A percentile compares a stretch with the other conserved stretches of the same genome.
These are phyloP conservation scores for Cheilosia urbana DNA, from an alignment of 2,888 invertebrate species.

Conservation along the genomic window DNA sequence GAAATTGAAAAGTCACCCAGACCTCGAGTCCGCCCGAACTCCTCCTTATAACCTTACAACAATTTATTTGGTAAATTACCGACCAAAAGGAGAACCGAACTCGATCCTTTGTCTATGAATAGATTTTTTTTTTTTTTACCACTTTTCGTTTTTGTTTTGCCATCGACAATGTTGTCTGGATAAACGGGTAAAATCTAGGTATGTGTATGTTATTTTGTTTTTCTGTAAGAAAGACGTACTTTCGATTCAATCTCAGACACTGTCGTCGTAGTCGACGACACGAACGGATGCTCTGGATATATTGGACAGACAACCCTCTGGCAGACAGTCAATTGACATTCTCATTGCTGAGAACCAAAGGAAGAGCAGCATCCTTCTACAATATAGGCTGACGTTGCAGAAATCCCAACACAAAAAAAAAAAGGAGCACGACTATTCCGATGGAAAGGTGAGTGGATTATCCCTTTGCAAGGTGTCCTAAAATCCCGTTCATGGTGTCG, in stretches of 20 bases:
- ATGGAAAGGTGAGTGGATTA: conserved; percentile 26
- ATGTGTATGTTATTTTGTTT: conserved; percentile 8
- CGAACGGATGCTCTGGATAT: conserved; percentile 54
- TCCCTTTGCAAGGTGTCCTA: conserved; percentile 44
- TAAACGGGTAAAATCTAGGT: conserved; percentile 23
- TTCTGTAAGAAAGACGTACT: conserved; percentile 34
- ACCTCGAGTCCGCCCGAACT: conserved; percentile 4
- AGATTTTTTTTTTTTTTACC: conserved; percentile 4
- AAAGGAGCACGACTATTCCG: background rate
- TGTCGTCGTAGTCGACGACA: conserved; percentile 34
- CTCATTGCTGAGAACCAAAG: conserved; percentile 49
- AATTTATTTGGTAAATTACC: conserved; percentile 70
- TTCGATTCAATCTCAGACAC: conserved; percentile 68
- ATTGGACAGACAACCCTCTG: conserved; percentile 62
- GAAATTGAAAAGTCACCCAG: conserved; percentile 68
- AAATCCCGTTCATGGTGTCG: conserved; percentile 66
- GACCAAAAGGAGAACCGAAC: conserved; percentile 60
- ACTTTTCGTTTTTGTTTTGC: conserved; percentile 31
- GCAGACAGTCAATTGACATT: conserved; percentile 72
- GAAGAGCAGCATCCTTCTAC: conserved; percentile 31
- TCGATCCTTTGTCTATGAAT: conserved; percentile 72
- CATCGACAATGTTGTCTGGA: conserved; percentile 44
- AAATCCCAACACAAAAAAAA: conserved; percentile 5
- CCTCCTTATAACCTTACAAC: conserved; percentile 56
- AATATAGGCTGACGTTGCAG: conserved; percentile 69